These are phyloP conservation scores for Lepus europaeus DNA, from an alignment of 2,113 vertebrate species.

Conservation along the genomic window DNA sequence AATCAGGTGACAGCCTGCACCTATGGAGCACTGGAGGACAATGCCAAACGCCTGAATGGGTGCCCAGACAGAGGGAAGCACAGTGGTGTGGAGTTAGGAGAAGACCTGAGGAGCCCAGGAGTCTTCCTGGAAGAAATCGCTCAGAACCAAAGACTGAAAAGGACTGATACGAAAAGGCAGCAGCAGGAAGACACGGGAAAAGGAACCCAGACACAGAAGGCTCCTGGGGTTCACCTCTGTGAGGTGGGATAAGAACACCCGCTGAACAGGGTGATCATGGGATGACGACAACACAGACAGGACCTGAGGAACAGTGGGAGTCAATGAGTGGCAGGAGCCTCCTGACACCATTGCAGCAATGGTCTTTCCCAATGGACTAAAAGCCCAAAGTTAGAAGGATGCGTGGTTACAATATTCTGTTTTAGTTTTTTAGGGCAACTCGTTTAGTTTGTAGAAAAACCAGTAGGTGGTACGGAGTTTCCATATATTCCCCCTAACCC, in stretches of 20 bases:
- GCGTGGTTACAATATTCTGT: background rate
- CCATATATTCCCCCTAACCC: background rate
- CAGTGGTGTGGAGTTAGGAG: background rate
- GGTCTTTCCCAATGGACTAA: background rate
- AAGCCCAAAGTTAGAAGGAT: background rate
- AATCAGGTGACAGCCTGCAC: background rate
- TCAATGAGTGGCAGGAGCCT: background rate
- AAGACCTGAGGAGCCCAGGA: background rate
- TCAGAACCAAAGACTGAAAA: background rate
- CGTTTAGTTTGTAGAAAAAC: background rate
- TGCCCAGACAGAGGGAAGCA: background rate
- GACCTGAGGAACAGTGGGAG: background rate
- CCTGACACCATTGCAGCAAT: background rate
- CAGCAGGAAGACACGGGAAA: background rate
- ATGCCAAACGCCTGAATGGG: background rate
- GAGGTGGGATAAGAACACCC: background rate
- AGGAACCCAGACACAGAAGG: background rate
- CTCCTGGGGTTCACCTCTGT: background rate
- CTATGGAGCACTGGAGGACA: fast-evolving
- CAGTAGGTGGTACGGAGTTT: background rate
- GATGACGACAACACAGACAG: background rate
- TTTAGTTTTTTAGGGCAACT: background rate
- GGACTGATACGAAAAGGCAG: fast-evolving
- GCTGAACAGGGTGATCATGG: background rate
- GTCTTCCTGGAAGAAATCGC: background rate